Base-by-base conservation (phyloP, 2,113 vertebrate genomes). In the Sinocyclocheilus anshuiensis region DNA sequence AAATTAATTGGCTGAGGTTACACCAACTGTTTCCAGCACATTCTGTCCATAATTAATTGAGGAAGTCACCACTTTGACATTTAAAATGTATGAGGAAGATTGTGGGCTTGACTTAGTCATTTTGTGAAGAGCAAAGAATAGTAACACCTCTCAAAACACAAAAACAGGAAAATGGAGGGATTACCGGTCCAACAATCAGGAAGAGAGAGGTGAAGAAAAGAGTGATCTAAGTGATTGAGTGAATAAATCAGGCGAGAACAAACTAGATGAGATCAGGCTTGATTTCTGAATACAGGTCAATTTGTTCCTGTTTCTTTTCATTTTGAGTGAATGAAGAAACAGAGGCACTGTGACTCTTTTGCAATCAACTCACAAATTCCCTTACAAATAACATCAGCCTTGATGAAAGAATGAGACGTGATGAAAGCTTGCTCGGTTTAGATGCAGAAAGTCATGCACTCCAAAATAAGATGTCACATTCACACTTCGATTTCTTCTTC, bases 281-380 rank as follows among this genome's bases (percentile, higher is more conserved):
- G 87, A 88, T 86, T 86, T 84, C 59, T 84, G 83, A 89, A 87
- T 87, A 39, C 59, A 85, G 84, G 72, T 85, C 77, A 83, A 83
- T 87, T 74, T 85, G 78, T 45, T 85, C 61, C 63, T 22, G 55
- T 87, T 82, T 48, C 63, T 84, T 81, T 45, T 59, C 42, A 63
- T 50, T 84, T 36, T 12, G 26, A 33, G 29, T 63, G 75, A 84
- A 80, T 4, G 22, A 63, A 82, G 59, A 81, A 77, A 77, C 80
- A 10, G 42, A 0, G 9, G 8, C 42, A 33, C 29, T 10, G 9
- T 45, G 42, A 45, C 42, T 10, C 9, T 45, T 45, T 42, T 45
- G 77, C 77, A 87, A 87, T 87, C 86, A 87, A 20, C 86, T 77
- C 33, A 55, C 45, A 76, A 81, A 77, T 55, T 65, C 24, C 20